A percentile compares a stretch with the other conserved stretches of the same genome.
These are phyloP conservation scores for Montipora capitata DNA, from an alignment of 92 coral and sea anemone species.

Conservation along the genomic window DNA sequence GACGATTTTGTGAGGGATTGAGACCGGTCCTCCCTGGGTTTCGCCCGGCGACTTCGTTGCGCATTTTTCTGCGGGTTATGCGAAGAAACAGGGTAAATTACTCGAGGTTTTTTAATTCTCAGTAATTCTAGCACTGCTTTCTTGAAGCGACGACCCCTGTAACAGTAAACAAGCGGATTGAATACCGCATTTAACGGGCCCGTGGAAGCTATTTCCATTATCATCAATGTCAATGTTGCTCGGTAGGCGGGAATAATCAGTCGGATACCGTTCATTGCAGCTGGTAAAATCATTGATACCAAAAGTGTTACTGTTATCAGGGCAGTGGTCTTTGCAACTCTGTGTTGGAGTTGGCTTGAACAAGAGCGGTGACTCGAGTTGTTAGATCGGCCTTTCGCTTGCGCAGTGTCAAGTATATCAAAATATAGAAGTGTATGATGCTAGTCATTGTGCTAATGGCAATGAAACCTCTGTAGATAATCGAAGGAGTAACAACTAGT, in stretches of 20 bases:
- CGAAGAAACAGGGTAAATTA: neutral
- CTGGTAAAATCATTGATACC: neutral
- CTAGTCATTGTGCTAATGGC: neutral
- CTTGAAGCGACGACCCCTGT: neutral
- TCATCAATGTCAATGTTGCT: neutral
- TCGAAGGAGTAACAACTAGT: neutral
- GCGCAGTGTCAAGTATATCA: neutral
- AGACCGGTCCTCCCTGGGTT: too few species aligned
- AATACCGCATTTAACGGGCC: neutral
- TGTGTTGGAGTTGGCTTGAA: neutral
- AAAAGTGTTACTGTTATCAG: neutral
- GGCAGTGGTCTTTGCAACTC: neutral
- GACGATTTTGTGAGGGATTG: too few species aligned
- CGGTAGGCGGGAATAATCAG: neutral
- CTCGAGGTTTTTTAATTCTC: neutral
- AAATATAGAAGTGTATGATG: neutral
- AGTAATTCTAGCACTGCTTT: neutral
- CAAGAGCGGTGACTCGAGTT: neutral
- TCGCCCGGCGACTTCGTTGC: too few species aligned
- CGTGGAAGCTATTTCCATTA: neutral
- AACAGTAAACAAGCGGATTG: constrained; percentile 16
- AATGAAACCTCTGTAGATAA: neutral
- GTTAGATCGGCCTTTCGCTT: neutral
- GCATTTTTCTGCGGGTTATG: too few species aligned
- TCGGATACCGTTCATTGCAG: neutral